Conservation (phyloP, 2,888 invertebrate genomes). For the Diachrysia chrysitis region DNA sequence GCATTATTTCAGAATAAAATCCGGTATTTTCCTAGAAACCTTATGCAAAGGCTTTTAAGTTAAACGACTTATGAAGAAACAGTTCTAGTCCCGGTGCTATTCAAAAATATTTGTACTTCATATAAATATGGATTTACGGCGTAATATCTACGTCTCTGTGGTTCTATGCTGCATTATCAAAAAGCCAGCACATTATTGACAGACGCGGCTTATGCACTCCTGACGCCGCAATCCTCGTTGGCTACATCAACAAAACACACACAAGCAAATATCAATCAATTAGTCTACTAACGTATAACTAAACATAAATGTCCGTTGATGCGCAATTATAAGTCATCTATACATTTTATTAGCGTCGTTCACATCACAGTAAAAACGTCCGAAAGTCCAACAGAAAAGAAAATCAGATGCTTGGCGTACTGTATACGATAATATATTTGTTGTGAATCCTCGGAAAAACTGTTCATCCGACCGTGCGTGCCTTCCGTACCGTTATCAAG, state of each 20-base stretch:
- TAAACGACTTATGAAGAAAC: conserved; percentile 2
- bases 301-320: conserved; percentile 24
- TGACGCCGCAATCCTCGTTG: conserved; percentile 16
- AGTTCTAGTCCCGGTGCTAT: conserved; percentile 11
- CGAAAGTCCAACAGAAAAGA: not conserved
- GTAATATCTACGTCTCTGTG: conserved; percentile 12
- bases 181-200: conserved; percentile 43
- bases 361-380: not conserved
- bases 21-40: not conserved
- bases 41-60: not conserved
- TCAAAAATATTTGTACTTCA: conserved; percentile 38
- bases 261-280: conserved; percentile 27
- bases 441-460: conserved; percentile 18
- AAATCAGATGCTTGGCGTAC: not conserved
- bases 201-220: conserved; percentile 38
- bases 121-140: conserved; percentile 24
- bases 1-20: conserved; percentile 4
- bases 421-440: conserved; percentile 2
- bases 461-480: conserved; percentile 17
- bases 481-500: conserved; percentile 36
- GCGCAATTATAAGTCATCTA: conserved; percentile 5
- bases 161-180: conserved; percentile 38
- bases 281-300: conserved; percentile 22
- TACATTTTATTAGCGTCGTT: not conserved
- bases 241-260: conserved; percentile 32